Conservation (phyloP, 2,113 vertebrate species). For the Nothocercus nigrocapillus region DNA sequence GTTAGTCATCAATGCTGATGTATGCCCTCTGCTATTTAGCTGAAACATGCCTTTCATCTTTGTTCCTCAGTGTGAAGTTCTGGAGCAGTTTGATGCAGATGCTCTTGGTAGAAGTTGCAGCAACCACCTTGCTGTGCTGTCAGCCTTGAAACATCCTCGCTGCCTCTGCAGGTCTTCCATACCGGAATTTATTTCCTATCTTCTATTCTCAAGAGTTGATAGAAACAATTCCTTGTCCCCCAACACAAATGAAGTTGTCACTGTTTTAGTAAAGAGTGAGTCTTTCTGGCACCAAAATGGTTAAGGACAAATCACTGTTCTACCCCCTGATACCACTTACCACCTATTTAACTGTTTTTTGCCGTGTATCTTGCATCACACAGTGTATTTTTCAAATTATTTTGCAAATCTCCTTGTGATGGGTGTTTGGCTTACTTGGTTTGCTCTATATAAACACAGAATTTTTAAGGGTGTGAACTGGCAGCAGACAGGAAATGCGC, state of each 20-base stretch:
- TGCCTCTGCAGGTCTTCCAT: rapidly evolving
- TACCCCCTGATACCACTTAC: background rate
- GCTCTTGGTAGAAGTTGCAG: background rate
- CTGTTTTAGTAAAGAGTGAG: background rate
- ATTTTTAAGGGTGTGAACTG: background rate
- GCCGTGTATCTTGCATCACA: background rate
- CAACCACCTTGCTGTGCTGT: rapidly evolving
- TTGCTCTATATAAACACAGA: background rate
- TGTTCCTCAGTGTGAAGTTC: background rate
- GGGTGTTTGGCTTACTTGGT: background rate
- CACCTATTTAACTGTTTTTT: background rate
- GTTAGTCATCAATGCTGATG: slow-evolving; percentile 27
- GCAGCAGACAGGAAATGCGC: background rate
- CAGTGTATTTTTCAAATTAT: background rate
- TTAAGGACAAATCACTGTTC: background rate
- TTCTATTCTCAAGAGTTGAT: background rate
- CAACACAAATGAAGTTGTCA: background rate
- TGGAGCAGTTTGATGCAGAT: background rate
- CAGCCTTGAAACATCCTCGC: background rate
- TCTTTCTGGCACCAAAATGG: background rate
- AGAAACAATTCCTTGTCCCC: background rate
- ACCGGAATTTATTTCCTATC: background rate
- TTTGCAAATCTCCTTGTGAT: background rate
- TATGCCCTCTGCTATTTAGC: slow-evolving; percentile 23
- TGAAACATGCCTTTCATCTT: slow-evolving; percentile 24